These are phyloP conservation scores for Notamacropus eugenii DNA, from an alignment of 2,797 vertebrate genomes.

Conservation along the genomic window DNA sequence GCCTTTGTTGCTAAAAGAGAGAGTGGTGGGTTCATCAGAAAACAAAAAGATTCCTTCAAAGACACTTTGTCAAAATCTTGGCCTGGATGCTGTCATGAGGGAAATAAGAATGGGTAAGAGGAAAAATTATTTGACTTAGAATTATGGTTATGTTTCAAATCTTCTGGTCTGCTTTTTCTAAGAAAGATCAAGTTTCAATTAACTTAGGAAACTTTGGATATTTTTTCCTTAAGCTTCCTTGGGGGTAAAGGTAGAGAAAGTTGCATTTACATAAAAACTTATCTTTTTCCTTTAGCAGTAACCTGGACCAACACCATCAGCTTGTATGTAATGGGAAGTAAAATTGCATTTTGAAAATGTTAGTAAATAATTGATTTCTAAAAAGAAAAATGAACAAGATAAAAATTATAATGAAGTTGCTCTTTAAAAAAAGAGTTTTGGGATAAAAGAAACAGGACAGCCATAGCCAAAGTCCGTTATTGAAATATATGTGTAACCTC, in stretches of 20 bases:
- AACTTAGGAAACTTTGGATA: neutral
- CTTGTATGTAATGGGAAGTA: neutral
- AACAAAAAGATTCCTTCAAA: constrained; percentile 74
- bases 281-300: constrained; percentile 42
- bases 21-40: constrained; percentile 70
- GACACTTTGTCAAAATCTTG: constrained; percentile 61
- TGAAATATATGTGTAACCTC: constrained; percentile 30
- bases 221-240: neutral
- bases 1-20: constrained; percentile 77
- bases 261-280: constrained; percentile 28
- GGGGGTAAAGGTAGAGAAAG: constrained; percentile 31
- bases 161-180: constrained; percentile 44
- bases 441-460: constrained; percentile 41
- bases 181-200: neutral
- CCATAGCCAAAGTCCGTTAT: neutral
- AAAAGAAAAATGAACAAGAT: neutral
- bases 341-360: constrained; percentile 34
- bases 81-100: constrained; percentile 55
- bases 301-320: constrained; percentile 31
- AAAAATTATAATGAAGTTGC: neutral
- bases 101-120: constrained; percentile 81
- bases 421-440: constrained; percentile 27
- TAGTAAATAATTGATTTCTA: constrained; percentile 1
- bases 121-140: constrained; percentile 33
- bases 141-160: constrained; percentile 38